Evolutionary conservation across 2,888 invertebrate genomes (phyloP), one percentile per base, ranked within the genome.

Genomic region (Eupithecia subumbrata): DNA sequence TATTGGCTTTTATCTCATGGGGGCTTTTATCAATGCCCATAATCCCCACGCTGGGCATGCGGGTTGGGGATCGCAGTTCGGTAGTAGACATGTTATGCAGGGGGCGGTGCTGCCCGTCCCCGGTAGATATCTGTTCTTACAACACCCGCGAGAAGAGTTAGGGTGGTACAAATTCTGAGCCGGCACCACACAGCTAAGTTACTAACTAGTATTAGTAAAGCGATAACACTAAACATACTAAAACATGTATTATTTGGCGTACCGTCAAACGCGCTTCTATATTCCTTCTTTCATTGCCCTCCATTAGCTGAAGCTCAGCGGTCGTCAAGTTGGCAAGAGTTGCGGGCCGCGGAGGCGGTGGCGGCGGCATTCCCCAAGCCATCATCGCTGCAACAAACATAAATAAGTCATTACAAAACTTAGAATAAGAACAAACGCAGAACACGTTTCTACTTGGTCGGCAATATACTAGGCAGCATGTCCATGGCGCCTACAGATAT

Each of bases 261-360:
- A 96, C 96, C 94, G 97, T 97, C 79, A 99, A 96, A 78, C 99
- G 96, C 8, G 98, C 98, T 90, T 99, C 98, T 52, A 99, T 96
- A 83, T 98, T 97, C 81, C 96, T 96, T 78, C 99, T 96, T 84
- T 98, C 97, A 81, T 96, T 96, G 45, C 99, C 99, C 91, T 99
- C 99, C 97, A 99, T 96, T 22, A 96, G 95, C 76, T 96, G 95
- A 73, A 99, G 95, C 87, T 99, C 99, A 68, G 98, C 98, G 68
- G 97, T 96, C 64, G 96, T 96, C 71, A 99, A 93, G 52, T 96
- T 96, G 69, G 96, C 96, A 77, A 98, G 95, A 84, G 97, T 96
- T 56, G 96, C 95, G 66, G 98, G 97, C 56, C 97, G 97, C 78
- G 97, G 96, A 1, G 98, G 98, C 34, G 97, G 97, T 18, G 97